Evolutionary conservation across 2,797 vertebrate species (phyloP).

Genomic region (Lacerta bilineata): DNA sequence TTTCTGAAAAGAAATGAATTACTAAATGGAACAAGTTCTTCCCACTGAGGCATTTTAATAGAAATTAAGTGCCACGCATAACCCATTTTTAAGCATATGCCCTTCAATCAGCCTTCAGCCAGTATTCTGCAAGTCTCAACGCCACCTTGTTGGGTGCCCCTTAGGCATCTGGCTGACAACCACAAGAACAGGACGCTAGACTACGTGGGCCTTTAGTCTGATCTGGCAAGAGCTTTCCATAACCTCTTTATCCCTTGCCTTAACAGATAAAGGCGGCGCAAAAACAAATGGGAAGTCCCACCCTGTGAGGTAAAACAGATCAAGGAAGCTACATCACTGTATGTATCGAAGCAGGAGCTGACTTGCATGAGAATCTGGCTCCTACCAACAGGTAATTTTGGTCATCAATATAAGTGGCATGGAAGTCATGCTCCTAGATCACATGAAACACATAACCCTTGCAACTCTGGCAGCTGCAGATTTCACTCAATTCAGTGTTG

Average conservation of each 20-base stretch:
- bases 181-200: too few relatives aligned
- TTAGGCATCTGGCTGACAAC: too few relatives aligned
- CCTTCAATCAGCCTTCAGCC: neutral
- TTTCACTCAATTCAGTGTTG: neutral
- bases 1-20: constrained; percentile 2
- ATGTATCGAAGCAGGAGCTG: neutral
- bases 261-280: neutral
- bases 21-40: neutral
- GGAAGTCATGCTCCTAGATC: neutral
- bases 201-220: too few relatives aligned
- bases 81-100: neutral
- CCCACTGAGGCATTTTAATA: neutral
- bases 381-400: neutral
- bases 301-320: neutral
- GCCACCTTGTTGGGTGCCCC: too few relatives aligned
- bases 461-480: neutral
- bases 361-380: neutral
- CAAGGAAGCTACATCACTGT: neutral
- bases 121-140: too few relatives aligned
- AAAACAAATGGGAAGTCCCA: neutral
- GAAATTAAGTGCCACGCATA: neutral
- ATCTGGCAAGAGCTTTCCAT: too few relatives aligned
- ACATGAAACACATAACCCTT: neutral
- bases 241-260: neutral
- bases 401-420: neutral